These are phyloP conservation scores for Stictocephala bisonia DNA, from an alignment of 2,888 invertebrate genomes.

Conservation along the genomic window DNA sequence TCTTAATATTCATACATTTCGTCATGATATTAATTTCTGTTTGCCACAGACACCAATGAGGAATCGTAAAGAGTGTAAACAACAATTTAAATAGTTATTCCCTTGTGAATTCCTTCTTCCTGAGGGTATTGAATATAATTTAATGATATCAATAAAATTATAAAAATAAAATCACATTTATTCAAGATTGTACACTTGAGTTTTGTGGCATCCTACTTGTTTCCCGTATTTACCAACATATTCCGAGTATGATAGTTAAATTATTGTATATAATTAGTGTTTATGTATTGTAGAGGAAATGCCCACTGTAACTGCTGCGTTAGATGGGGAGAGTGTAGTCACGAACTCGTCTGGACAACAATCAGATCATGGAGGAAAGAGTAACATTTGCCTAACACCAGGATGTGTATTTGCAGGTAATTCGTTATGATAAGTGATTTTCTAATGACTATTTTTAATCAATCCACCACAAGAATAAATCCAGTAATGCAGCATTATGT, in stretches of 20 bases:
- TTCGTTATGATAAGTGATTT: too few relatives aligned
- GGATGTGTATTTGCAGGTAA: constrained; percentile 85
- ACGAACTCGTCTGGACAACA: constrained; percentile 43
- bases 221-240: background rate
- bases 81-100: too few relatives aligned
- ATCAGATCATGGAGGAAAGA: constrained; percentile 62
- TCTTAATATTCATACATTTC: too few relatives aligned
- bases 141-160: too few relatives aligned
- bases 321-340: constrained; percentile 53
- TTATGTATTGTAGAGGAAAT: constrained; percentile 49
- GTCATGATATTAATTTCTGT: too few relatives aligned
- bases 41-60: too few relatives aligned
- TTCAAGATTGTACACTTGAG: too few relatives aligned
- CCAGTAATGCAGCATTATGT: background rate
- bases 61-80: too few relatives aligned
- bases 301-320: constrained; percentile 63
- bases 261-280: constrained; percentile 27
- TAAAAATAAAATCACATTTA: too few relatives aligned
- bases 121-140: too few relatives aligned
- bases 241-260: background rate
- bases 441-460: background rate
- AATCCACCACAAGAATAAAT: background rate
- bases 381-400: constrained; percentile 74
- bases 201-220: too few relatives aligned
- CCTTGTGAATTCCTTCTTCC: too few relatives aligned